Evolutionary conservation across 2,797 vertebrate genomes (phyloP), one percentile per base, ranked within the genome.

Genomic region (Schizopygopsis pylzovi): DNA sequence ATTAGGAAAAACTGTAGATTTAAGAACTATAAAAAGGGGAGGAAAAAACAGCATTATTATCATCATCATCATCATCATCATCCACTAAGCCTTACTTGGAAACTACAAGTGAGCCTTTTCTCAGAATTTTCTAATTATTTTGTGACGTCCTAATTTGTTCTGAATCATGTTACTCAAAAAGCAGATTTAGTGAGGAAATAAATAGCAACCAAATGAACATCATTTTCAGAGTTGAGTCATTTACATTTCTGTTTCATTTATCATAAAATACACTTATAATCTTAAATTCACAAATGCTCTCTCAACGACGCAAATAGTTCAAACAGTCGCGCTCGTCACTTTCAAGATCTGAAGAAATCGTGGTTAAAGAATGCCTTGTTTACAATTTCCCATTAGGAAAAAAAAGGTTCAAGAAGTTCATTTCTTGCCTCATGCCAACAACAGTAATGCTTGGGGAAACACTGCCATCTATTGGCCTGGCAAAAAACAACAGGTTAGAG

Each of bases 381-480:
- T 95, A 94, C 92, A 83, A 89, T 95, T 93, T 95, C 90, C 92
- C 86, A 90, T 94, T 93, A 91, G 49, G 9, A 72, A 94, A 95
- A 33, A 93, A 93, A 92, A 91, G 91, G 90, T 90, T 91, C 89
- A 91, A 94, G 92, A 95, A 92, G 89, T 87, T 89, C 90, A 89
- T 90, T 88, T 87, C 79, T 68, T 77, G 63, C 83, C 85, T 86
- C 49, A 18, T 68, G 72, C 87, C 88, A 75, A 54, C 65, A 82
- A 90, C 87, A 86, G 63, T 25, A 76, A 95, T 96, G 94, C 92
- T 94, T 90, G 93, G 92, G 94, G 94, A 94, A 94, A 96, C 93
- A 96, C 95, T 96, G 95, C 94, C 96, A 95, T 94, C 96, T 96
- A 94, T 93, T 95, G 95, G 93, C 18, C 87, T 3, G 18, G 75